Percentiles rank a stretch among this genome's conserved stretches.
phyloP scores from a whole-genome alignment of 2,888 invertebrate genomes.

The Prosopocoilus inquinatus region DNA sequence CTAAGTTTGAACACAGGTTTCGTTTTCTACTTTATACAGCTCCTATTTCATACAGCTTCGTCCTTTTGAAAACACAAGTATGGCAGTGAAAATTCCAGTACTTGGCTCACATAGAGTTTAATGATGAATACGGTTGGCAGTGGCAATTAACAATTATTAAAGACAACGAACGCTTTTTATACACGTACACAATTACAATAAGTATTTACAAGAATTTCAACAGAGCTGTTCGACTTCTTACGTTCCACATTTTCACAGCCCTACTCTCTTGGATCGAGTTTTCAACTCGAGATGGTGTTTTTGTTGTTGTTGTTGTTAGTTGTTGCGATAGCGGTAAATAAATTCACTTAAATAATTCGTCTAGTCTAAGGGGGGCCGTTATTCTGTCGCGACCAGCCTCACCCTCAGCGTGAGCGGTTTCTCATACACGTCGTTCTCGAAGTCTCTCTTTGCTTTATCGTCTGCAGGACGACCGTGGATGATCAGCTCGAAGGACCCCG shows the following conservation, averaged over 20 bases:
- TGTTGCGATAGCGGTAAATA: slow-evolving; percentile 2
- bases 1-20: slow-evolving; percentile 14
- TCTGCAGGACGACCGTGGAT: slow-evolving; percentile 54
- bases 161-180: background rate
- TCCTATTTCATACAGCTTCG: background rate
- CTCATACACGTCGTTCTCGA: slow-evolving; percentile 52
- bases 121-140: slow-evolving; percentile 9
- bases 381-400: slow-evolving; percentile 54
- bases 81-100: slow-evolving; percentile 20
- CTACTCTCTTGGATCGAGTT: background rate
- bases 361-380: slow-evolving; percentile 17
- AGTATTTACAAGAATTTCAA: background rate
- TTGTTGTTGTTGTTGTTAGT: slow-evolving; percentile 1
- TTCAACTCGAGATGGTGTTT: background rate
- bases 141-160: slow-evolving; percentile 1
- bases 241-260: background rate
- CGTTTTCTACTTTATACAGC: background rate
- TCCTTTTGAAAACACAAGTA: slow-evolving; percentile 7
- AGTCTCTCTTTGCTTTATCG: slow-evolving; percentile 28
- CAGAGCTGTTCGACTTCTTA: slow-evolving; percentile 2
- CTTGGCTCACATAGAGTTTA: slow-evolving; percentile 3
- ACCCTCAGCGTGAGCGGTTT: slow-evolving; percentile 57
- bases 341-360: slow-evolving; percentile 16
- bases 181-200: slow-evolving; percentile 3
- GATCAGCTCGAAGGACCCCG: slow-evolving; percentile 56